Evolutionary conservation across 2,113 vertebrate species (phyloP), one percentile per base, ranked within the genome.

Genomic region (Hippolais icterina): DNA sequence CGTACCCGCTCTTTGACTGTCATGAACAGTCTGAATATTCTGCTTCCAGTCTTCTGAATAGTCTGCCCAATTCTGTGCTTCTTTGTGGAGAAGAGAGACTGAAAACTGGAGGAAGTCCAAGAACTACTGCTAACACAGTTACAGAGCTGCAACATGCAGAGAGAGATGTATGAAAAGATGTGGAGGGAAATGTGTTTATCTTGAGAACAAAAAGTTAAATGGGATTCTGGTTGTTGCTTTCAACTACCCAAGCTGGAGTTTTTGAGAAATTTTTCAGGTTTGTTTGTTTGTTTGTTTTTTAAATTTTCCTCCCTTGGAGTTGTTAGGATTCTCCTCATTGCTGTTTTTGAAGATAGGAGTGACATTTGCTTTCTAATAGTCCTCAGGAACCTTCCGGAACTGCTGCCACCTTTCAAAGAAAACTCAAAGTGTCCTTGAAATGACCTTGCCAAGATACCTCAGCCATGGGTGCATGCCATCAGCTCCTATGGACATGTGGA

Each of bases 41-140:
- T 63, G 49, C 15, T 33, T 63, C 25, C 42, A 70, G 71, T 27
- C 15, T 52, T 69, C 31, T 46, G 54, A 61, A 57, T 33, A 87
- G n/a, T n/a, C 37, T 71, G 56, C 19, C 23, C 10, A 59, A 0
- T 89, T 61, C 81, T 15, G 42, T 37, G 7, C 25, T 81, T 89
- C n/a, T 86, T 35, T 84, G 29, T 74, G n/a, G 59, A 80, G 79
- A 28, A 57, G 5, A 68, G n/a, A 77, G 31, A 54, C 8, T 75
- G 54, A 84, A 75, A 90, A 71, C 49, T 88, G 75, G 50, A 88
- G 5, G 8, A 71, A 56, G 23, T 56, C 84, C 90, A 84, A 78
- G 68, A 66, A 77, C 28, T 12, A 15, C 64, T 70, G 25, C 18
- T 81, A 46, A 46, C 29, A 65, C 64, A 54, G 50, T 44, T 46